phyloP scores from a whole-genome alignment of 2,797 vertebrate genomes.

The Numenius phaeopus region DNA sequence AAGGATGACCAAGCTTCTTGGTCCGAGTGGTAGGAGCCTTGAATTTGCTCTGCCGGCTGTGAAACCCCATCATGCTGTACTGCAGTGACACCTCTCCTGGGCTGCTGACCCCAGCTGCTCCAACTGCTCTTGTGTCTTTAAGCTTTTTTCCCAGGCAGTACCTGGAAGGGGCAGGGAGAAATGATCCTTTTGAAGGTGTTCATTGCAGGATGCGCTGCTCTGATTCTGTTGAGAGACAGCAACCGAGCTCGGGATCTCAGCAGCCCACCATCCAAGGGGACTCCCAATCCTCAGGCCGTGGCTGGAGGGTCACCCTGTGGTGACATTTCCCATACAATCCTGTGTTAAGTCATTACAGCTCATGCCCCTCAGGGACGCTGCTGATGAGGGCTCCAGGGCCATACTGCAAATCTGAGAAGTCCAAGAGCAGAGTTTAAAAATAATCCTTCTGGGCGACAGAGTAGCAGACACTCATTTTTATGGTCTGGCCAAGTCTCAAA shows the following conservation, averaged over 20 bases:
- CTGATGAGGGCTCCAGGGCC: fast-evolving
- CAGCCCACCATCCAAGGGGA: fast-evolving
- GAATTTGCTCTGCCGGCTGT: neutral
- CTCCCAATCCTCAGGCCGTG: neutral
- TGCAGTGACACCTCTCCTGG: neutral
- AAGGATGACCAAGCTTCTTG: neutral
- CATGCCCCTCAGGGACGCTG: neutral
- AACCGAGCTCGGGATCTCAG: neutral
- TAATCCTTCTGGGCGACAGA: neutral
- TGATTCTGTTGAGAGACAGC: neutral
- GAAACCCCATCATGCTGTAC: fast-evolving
- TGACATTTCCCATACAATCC: neutral
- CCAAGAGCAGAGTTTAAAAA: constrained; percentile 39
- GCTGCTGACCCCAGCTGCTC: neutral
- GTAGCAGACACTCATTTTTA: neutral
- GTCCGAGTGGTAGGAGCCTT: neutral
- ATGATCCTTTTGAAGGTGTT: neutral
- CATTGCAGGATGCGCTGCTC: neutral
- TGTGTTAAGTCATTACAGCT: neutral
- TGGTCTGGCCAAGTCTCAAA: constrained; percentile 28
- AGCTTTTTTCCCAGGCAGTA: neutral
- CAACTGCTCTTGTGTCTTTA: neutral
- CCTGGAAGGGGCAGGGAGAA: neutral
- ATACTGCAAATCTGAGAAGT: neutral
- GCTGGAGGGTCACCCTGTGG: neutral